These are phyloP conservation scores for Frankliniella intonsa DNA, from an alignment of 2,888 invertebrate species.

Conservation along the genomic window DNA sequence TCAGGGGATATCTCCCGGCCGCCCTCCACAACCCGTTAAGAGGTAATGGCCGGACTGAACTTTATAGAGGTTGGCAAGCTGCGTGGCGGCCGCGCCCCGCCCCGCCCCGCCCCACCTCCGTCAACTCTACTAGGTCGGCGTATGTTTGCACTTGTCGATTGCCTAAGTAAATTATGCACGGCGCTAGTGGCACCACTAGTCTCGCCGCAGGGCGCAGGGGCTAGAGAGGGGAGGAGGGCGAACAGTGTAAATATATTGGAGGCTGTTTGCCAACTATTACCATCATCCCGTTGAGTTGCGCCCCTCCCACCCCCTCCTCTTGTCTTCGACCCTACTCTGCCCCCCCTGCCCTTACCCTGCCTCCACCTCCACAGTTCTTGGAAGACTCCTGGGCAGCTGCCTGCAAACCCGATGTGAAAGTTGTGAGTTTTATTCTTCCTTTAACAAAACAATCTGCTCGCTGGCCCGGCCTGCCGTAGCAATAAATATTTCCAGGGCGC, in stretches of 20 bases:
- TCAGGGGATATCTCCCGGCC: background rate
- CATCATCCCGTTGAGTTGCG: conserved; percentile 2
- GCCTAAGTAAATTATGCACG: conserved; percentile 10
- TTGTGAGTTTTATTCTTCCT: too few species aligned
- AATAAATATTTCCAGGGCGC: too few species aligned
- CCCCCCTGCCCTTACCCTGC: background rate
- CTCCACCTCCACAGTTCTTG: background rate
- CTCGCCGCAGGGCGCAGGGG: background rate
- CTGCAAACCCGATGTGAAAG: too few species aligned
- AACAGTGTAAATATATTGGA: background rate
- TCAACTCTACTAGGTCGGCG: background rate
- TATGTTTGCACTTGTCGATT: conserved; percentile 10
- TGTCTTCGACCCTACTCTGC: background rate
- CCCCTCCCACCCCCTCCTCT: background rate
- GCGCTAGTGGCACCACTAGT: background rate
- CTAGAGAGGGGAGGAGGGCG: background rate
- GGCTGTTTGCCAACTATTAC: conserved; percentile 5
- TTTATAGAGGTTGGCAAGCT: too few species aligned
- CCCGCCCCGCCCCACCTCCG: background rate
- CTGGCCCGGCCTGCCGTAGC: too few species aligned
- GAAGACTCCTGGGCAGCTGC: background rate
- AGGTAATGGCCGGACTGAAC: too few species aligned
- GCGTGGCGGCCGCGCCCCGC: too few species aligned
- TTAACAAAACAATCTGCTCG: too few species aligned
- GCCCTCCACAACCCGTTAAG: too few species aligned